Percentiles rank a stretch among this genome's conserved stretches.
Conservation (phyloP, 2,113 vertebrate species). For the Pleuronectes platessa region DNA sequence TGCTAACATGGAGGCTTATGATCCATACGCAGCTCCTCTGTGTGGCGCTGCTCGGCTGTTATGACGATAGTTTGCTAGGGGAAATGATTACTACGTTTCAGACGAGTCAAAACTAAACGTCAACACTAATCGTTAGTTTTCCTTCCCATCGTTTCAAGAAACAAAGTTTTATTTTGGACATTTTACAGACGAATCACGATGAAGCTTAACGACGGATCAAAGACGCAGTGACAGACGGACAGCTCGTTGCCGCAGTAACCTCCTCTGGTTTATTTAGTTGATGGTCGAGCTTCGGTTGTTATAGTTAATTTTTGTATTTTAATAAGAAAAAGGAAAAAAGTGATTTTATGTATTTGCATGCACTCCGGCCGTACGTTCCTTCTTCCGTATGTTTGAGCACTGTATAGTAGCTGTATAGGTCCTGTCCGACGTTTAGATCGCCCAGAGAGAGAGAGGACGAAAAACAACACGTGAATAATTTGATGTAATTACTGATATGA, state of each 20-base stretch:
- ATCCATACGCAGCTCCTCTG: too few relatives aligned
- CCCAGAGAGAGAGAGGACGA: constrained; percentile 54
- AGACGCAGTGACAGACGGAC: constrained; percentile 35
- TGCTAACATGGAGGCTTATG: too few relatives aligned
- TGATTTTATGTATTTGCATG: constrained; percentile 97
- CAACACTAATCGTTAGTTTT: not conserved
- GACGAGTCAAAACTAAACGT: too few relatives aligned
- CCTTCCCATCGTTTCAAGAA: not conserved
- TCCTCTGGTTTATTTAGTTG: constrained; percentile 70
- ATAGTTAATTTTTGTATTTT: constrained; percentile 88
- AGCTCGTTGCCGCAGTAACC: constrained; percentile 62
- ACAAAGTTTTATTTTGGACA: constrained; percentile 9
- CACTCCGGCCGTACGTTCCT: constrained; percentile 90
- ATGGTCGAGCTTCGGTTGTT: constrained; percentile 68
- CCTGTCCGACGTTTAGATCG: constrained; percentile 68
- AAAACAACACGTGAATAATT: constrained; percentile 82
- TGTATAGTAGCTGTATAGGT: constrained; percentile 88
- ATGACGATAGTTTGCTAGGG: not conserved
- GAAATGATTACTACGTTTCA: too few relatives aligned
- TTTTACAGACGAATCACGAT: not conserved
- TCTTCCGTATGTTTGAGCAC: constrained; percentile 92
- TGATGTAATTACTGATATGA: constrained; percentile 92
- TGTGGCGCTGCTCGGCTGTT: not conserved
- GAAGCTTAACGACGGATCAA: not conserved
- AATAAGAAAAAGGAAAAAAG: constrained; percentile 82